Conservation (phyloP, 2,888 invertebrate species). For the Helleia helle region DNA sequence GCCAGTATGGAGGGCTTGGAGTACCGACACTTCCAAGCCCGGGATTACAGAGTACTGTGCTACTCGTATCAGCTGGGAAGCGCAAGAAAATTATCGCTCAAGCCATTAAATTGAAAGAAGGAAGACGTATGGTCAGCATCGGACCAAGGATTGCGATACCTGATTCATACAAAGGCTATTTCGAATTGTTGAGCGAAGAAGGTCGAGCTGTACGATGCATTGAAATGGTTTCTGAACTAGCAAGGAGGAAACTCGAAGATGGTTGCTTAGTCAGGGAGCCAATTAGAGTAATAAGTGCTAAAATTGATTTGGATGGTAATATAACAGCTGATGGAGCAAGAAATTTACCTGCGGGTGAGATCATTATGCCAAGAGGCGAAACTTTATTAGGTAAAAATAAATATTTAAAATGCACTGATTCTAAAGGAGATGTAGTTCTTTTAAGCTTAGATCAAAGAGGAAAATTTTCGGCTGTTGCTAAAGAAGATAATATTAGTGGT, state of each 20-base stretch:
- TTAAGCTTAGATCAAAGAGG: constrained; percentile 91
- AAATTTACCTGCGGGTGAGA: constrained; percentile 87
- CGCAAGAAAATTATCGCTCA: constrained; percentile 90
- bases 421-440: constrained; percentile 87
- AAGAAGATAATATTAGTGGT: constrained; percentile 94
- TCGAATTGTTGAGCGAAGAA: constrained; percentile 95
- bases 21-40: constrained; percentile 91
- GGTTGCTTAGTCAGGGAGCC: constrained; percentile 87
- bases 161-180: constrained; percentile 92
- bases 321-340: constrained; percentile 80
- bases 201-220: constrained; percentile 92
- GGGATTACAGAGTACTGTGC: constrained; percentile 87
- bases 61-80: constrained; percentile 88
- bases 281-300: constrained; percentile 79
- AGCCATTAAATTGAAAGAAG: constrained; percentile 92
- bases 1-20: constrained; percentile 93
- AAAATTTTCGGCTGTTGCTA: constrained; percentile 92
- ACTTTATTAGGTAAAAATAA: constrained; percentile 80
- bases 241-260: constrained; percentile 81
- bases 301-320: constrained; percentile 75
- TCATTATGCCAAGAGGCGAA: constrained; percentile 85
- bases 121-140: constrained; percentile 84
- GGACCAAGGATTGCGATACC: constrained; percentile 91
- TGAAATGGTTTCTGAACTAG: constrained; percentile 89
- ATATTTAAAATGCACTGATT: constrained; percentile 90